Percentiles rank a stretch among this genome's conserved stretches.
Conservation (phyloP, 2,888 invertebrate species). For the Dascillus cervinus region DNA sequence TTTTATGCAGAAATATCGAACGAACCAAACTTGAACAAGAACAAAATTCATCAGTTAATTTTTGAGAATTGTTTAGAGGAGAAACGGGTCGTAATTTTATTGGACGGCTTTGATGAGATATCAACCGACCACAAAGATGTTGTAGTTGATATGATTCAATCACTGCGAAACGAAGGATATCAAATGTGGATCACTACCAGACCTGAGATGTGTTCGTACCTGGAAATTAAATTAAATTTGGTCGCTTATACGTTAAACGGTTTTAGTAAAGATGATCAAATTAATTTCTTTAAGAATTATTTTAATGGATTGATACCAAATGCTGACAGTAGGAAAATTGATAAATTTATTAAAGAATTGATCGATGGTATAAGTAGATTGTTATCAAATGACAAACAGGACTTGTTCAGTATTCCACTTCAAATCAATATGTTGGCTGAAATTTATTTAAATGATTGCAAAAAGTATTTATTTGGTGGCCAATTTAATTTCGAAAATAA, state of each 20-base stretch:
- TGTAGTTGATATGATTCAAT: slow-evolving; percentile 1
- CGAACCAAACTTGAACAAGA: background rate
- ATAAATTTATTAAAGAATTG: background rate
- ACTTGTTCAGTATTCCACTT: slow-evolving; percentile 4
- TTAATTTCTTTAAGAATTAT: slow-evolving; percentile 1
- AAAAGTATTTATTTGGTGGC: slow-evolving; percentile 1
- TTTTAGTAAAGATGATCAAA: slow-evolving; percentile 1
- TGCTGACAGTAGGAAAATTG: background rate
- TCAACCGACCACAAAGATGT: slow-evolving; percentile 1
- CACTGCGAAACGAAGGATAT: slow-evolving; percentile 2
- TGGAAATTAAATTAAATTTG: slow-evolving; percentile 4
- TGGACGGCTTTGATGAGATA: slow-evolving; percentile 10
- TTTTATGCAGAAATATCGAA: background rate
- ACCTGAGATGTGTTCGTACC: slow-evolving; percentile 3
- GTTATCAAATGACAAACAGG: slow-evolving; percentile 1
- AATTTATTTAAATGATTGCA: slow-evolving; percentile 2
- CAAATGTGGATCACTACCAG: slow-evolving; percentile 8
- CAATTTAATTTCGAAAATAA: background rate
- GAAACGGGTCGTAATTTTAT: slow-evolving; percentile 4
- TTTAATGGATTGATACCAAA: background rate
- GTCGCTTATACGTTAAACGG: slow-evolving; percentile 4
- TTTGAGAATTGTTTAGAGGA: slow-evolving; percentile 3
- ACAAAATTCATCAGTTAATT: background rate
- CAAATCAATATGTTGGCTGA: slow-evolving; percentile 3
- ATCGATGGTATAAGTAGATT: background rate